A percentile compares a stretch with the other conserved stretches of the same genome.
These are phyloP conservation scores for Lineus longissimus DNA, from an alignment of 1,140 invertebrate genomes.

Conservation along the genomic window DNA sequence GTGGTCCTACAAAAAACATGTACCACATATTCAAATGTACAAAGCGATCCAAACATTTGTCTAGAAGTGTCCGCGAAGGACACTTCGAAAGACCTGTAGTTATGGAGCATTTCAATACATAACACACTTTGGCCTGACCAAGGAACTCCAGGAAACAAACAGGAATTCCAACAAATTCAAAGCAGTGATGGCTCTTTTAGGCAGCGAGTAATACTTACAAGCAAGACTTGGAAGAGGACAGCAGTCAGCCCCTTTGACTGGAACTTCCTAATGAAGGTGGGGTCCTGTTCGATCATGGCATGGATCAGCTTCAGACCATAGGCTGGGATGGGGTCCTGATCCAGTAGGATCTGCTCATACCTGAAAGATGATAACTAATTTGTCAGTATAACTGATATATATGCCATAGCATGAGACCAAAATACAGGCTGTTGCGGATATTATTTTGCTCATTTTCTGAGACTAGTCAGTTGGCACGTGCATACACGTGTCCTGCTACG, in stretches of 20 bases:
- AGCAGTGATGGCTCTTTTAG: too few relatives aligned
- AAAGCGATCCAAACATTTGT: too few relatives aligned
- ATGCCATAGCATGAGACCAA: background rate
- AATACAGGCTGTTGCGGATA: too few relatives aligned
- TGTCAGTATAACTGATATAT: background rate
- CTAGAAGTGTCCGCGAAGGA: too few relatives aligned
- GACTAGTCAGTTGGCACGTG: too few relatives aligned
- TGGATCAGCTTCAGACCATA: constrained; percentile 41
- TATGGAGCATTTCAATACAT: too few relatives aligned
- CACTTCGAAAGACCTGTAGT: too few relatives aligned
- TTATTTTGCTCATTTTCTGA: too few relatives aligned
- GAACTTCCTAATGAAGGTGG: constrained; percentile 33
- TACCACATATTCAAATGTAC: too few relatives aligned
- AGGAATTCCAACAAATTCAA: too few relatives aligned
- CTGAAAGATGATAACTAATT: constrained; percentile 23
- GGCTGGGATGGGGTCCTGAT: constrained; percentile 44
- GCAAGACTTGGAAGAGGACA: constrained; percentile 43
- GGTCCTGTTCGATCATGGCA: constrained; percentile 37
- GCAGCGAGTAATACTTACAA: constrained; percentile 31
- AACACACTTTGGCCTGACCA: background rate
- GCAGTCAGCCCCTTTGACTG: constrained; percentile 35
- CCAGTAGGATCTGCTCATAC: constrained; percentile 45
- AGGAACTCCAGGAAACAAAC: too few relatives aligned
- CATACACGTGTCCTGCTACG: too few relatives aligned
- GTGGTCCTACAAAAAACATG: constrained; percentile 39